Evolutionary conservation across 2,113 vertebrate genomes (phyloP).

Genomic region (Nothoprocta pentlandii): DNA sequence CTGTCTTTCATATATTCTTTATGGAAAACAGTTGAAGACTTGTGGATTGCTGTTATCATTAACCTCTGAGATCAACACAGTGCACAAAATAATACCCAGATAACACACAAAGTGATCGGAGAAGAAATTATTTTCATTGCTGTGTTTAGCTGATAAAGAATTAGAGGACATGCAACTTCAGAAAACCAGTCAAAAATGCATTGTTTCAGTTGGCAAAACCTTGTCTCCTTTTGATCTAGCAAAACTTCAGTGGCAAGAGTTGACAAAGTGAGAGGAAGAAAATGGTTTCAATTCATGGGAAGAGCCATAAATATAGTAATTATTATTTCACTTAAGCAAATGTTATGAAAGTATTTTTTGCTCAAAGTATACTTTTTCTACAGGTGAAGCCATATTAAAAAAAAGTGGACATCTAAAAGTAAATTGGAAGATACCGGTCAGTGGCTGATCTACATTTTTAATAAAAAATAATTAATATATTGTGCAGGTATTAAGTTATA

Average conservation of each 20-base stretch:
- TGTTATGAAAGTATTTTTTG: neutral
- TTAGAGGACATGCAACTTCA: neutral
- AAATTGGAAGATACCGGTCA: neutral
- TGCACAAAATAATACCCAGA: neutral
- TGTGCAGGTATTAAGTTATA: constrained; percentile 21
- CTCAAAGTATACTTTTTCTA: neutral
- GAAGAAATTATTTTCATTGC: neutral
- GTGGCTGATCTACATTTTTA: constrained; percentile 5
- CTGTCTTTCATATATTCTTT: neutral
- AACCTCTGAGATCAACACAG: neutral
- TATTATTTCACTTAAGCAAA: neutral
- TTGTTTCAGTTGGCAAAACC: neutral
- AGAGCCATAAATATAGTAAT: neutral
- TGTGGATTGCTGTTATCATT: neutral
- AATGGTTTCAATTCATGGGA: neutral
- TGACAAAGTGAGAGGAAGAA: neutral
- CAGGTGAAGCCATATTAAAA: neutral
- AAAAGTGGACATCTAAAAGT: neutral
- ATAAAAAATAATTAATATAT: neutral
- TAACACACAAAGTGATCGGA: neutral
- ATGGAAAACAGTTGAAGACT: neutral
- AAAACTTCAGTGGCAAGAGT: neutral
- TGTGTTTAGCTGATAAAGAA: neutral
- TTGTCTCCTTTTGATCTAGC: neutral
- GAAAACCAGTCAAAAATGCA: neutral